Evolutionary conservation across 2,113 vertebrate genomes (phyloP), one percentile per base, ranked within the genome.

Genomic region (Geothlypis trichas): DNA sequence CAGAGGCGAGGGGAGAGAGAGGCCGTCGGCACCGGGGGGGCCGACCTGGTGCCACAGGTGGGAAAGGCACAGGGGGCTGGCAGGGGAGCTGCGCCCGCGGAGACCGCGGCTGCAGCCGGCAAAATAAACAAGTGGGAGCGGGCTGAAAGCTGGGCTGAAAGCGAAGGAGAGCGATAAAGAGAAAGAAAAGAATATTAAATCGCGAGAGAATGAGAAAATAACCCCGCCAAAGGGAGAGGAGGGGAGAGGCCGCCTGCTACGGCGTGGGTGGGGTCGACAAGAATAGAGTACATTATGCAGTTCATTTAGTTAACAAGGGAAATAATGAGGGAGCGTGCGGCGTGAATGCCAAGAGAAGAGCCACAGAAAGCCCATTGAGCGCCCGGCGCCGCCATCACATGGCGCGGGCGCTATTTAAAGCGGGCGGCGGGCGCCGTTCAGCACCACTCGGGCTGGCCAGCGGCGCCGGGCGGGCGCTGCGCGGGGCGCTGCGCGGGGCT

Each of bases 261-360:
- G 98, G 99, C 98, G 99, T 99, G 99, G 99, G 99, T 99, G 99
- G 99, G 99, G 99, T 98, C 98, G 99, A 99, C 99, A 99, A 99
- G 99, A 99, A 99, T 99, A 98, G 99, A 99, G 98, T 99, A 99
- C 99, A 99, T 99, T 99, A 99, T 99, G 99, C 99, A 99, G 99
- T 99, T 99, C 99, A 99, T 99, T 99, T 99, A 99, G 99, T 99
- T 99, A 99, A 99, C 99, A 99, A 99, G 99, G 99, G 99, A 99
- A 99, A 99, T 99, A 99, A 99, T 99, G 98, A 99, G 98, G 99
- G 99, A 98, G 99, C 99, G 99, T 99, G 99, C 99, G 98, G 98
- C 99, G 98, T 99, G 99, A 99, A 99, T 99, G 98, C 99, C 99
- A 98, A 98, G 98, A 99, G 99, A 98, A 99, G 98, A 98, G 98